Conservation (phyloP, 2,797 vertebrate species). For the Gallinago nigripennis region DNA sequence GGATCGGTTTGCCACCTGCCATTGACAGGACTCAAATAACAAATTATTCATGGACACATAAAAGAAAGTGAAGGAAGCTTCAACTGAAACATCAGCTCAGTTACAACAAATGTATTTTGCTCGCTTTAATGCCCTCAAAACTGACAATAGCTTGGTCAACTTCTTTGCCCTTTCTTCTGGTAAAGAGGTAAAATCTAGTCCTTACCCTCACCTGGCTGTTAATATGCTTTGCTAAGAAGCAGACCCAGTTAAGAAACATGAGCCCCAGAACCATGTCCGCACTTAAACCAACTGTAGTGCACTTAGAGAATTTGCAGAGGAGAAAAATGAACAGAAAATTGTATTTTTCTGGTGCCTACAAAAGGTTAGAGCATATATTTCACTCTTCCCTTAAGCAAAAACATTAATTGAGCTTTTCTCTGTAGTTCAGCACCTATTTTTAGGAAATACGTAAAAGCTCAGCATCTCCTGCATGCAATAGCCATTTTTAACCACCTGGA, state of each 20-base stretch:
- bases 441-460: background rate
- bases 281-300: background rate
- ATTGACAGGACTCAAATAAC: conserved; percentile 1
- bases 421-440: background rate
- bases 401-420: background rate
- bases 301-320: background rate
- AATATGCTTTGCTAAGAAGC: background rate
- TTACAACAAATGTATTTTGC: background rate
- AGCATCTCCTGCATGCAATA: background rate
- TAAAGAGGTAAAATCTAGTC: background rate
- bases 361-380: background rate
- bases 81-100: background rate
- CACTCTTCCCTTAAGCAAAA: background rate
- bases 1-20: conserved; percentile 23
- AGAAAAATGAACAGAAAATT: background rate
- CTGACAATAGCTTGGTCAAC: background rate
- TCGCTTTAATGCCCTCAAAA: background rate
- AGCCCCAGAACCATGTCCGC: background rate
- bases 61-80: background rate
- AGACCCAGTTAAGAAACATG: background rate
- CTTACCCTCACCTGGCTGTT: background rate
- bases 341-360: background rate
- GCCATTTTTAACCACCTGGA: background rate
- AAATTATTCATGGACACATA: background rate
- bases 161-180: background rate